Evolutionary conservation across 1,140 invertebrate genomes (phyloP).

Genomic region (Heliconius melpomene): DNA sequence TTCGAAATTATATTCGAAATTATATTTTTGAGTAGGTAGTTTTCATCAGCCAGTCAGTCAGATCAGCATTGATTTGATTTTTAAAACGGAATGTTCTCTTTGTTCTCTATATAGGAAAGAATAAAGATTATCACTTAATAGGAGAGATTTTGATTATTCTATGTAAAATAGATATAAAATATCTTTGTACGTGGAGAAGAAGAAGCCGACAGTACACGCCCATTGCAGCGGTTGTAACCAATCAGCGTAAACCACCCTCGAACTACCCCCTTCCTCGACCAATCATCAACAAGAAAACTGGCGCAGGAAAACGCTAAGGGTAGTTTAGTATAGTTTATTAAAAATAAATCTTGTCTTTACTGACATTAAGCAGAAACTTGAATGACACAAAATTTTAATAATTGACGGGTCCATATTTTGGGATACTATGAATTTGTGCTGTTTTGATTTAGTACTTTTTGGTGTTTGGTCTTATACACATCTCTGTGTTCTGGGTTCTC

Average conservation of each 20-base stretch:
- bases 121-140: no score
- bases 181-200: not conserved
- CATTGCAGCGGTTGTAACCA: conserved; percentile 59
- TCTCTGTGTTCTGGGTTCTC: not conserved
- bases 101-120: no score
- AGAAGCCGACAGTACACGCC: conserved; percentile 56
- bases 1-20: no score
- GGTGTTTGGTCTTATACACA: conserved; percentile 33
- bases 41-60: no score
- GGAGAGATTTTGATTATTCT: not conserved
- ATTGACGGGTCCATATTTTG: conserved; percentile 52
- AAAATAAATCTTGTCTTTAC: conserved; percentile 22
- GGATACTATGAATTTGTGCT: conserved; percentile 51
- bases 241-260: conserved; percentile 54
- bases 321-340: conserved; percentile 28
- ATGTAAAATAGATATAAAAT: not conserved
- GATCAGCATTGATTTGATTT: no score
- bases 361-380: conserved; percentile 34
- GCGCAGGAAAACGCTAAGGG: conserved; percentile 47
- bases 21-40: no score
- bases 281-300: conserved; percentile 66
- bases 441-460: conserved; percentile 71
- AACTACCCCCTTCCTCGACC: conserved; percentile 53
- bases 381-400: conserved; percentile 54
- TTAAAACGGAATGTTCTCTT: no score